Evolutionary conservation across 1,140 invertebrate species (phyloP).

Genomic region (Megalonaias nervosa): DNA sequence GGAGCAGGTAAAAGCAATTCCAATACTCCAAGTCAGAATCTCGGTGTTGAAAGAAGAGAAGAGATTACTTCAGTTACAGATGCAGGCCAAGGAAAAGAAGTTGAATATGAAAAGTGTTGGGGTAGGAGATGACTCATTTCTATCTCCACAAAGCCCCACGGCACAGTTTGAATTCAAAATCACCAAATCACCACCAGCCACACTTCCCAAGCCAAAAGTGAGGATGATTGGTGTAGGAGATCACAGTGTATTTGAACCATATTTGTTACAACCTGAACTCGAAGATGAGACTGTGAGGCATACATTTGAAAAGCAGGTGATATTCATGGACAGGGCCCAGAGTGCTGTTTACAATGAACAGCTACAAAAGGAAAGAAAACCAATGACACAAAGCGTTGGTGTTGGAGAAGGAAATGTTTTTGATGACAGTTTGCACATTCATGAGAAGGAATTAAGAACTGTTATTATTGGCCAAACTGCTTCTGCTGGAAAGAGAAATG

Average conservation of each 20-base stretch:
- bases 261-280: slow-evolving; percentile 57
- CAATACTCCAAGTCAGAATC: slow-evolving; percentile 83
- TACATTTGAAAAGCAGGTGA: slow-evolving; percentile 44
- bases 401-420: slow-evolving; percentile 69
- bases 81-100: slow-evolving; percentile 68
- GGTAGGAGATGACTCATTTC: slow-evolving; percentile 62
- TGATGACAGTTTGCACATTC: slow-evolving; percentile 64
- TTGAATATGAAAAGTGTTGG: slow-evolving; percentile 61
- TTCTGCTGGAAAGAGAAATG: slow-evolving; percentile 73
- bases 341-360: not conserved
- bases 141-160: slow-evolving; percentile 16
- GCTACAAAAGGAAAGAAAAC: slow-evolving; percentile 45
- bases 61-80: slow-evolving; percentile 76
- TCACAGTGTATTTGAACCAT: slow-evolving; percentile 59
- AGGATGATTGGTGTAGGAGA: slow-evolving; percentile 62
- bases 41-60: slow-evolving; percentile 84
- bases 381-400: slow-evolving; percentile 63
- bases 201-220: slow-evolving; percentile 51
- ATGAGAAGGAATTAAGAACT: slow-evolving; percentile 70
- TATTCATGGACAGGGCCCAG: slow-evolving; percentile 44
- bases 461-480: slow-evolving; percentile 62
- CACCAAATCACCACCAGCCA: slow-evolving; percentile 48
- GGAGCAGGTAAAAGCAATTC: slow-evolving; percentile 87
- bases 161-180: slow-evolving; percentile 13
- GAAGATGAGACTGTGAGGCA: slow-evolving; percentile 50